Evolutionary conservation across 2,888 invertebrate species (phyloP).

Genomic region (Pogonocherus hispidulus): DNA sequence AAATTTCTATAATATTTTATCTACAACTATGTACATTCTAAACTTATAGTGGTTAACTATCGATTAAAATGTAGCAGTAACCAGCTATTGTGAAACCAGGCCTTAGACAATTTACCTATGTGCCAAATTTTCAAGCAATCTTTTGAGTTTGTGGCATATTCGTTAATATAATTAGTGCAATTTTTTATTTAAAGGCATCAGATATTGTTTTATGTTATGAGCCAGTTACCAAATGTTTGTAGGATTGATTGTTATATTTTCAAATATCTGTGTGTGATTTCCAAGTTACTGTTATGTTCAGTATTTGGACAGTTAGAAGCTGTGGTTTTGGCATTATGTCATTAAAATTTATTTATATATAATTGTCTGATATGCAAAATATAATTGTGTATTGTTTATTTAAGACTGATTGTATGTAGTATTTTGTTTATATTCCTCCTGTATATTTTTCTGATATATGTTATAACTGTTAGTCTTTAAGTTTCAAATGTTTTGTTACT

Average conservation of each 20-base stretch:
- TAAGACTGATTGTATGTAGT: constrained; percentile 50
- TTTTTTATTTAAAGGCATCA: constrained; percentile 46
- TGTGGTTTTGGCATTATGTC: constrained; percentile 44
- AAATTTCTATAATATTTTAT: too few relatives aligned
- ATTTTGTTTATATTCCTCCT: constrained; percentile 48
- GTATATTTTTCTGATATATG: constrained; percentile 44
- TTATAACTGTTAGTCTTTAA: constrained; percentile 50
- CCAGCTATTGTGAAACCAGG: too few relatives aligned
- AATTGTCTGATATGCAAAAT: constrained; percentile 45
- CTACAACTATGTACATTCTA: too few relatives aligned
- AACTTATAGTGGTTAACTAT: too few relatives aligned
- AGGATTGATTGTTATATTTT: constrained; percentile 47
- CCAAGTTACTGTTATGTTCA: constrained; percentile 46
- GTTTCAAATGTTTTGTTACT: constrained; percentile 59
- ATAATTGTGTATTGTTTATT: constrained; percentile 50
- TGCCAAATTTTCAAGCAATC: constrained; percentile 51
- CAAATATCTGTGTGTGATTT: constrained; percentile 47
- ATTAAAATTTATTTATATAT: constrained; percentile 40
- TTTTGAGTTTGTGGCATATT: constrained; percentile 47
- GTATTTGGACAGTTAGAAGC: constrained; percentile 44
- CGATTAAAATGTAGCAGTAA: too few relatives aligned
- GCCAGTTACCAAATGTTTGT: constrained; percentile 49
- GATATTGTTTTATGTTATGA: constrained; percentile 41
- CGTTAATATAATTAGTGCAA: constrained; percentile 51
- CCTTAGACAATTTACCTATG: constrained; percentile 46